Conservation (phyloP, 2,113 vertebrate species). For the Centropus bengalensis region DNA sequence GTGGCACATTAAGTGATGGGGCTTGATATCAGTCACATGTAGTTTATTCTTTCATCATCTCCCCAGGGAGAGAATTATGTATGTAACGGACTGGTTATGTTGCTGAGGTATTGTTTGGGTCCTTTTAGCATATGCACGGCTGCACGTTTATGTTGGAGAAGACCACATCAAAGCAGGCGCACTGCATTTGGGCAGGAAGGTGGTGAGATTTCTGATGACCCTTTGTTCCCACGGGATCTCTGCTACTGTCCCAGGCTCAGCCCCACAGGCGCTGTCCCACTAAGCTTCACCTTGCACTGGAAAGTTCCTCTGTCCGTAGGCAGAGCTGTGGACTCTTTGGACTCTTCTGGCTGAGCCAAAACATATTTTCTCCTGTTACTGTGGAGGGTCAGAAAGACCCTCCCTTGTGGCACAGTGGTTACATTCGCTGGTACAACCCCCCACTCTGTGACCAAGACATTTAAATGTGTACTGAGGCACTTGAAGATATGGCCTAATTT, state of each 20-base stretch:
- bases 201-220: neutral
- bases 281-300: neutral
- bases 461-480: neutral
- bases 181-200: neutral
- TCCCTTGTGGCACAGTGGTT: neutral
- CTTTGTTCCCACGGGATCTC: neutral
- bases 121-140: neutral
- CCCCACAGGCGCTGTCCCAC: rapidly evolving
- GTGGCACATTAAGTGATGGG: conserved; percentile 46
- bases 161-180: neutral
- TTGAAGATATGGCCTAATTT: neutral
- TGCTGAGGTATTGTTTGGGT: neutral
- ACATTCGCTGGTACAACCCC: neutral
- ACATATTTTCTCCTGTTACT: neutral
- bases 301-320: neutral
- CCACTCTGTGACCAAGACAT: neutral
- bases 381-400: neutral
- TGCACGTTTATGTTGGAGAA: neutral
- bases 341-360: neutral
- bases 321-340: neutral
- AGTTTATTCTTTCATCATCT: conserved; percentile 63
- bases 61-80: conserved; percentile 49
- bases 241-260: neutral
- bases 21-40: conserved; percentile 48
- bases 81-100: conserved; percentile 3